phyloP scores from a whole-genome alignment of 2,888 invertebrate species.

The Torymus aiolomorphi region DNA sequence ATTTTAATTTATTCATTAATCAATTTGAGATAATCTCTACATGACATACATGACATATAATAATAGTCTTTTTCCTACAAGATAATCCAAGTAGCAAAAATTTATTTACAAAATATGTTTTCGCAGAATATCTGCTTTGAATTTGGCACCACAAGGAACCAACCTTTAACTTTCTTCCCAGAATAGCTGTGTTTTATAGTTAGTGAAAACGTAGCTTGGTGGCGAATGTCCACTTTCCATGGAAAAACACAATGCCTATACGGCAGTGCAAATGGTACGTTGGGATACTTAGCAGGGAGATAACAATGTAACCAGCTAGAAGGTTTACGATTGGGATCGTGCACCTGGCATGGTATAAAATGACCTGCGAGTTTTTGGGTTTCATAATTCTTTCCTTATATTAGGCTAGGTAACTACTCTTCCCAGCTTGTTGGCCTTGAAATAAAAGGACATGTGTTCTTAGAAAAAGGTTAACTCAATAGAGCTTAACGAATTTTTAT shows the following conservation, averaged over 20 bases:
- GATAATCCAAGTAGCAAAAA: constrained; percentile 30
- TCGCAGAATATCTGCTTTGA: constrained; percentile 49
- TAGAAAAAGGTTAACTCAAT: constrained; percentile 23
- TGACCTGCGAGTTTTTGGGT: constrained; percentile 65
- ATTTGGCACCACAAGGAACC: constrained; percentile 56
- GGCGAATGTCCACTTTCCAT: constrained; percentile 58
- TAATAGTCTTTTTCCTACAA: constrained; percentile 41
- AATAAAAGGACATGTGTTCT: constrained; percentile 38
- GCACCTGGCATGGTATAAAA: constrained; percentile 64
- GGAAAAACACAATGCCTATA: constrained; percentile 58
- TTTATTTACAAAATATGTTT: constrained; percentile 42
- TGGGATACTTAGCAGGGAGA: constrained; percentile 65
- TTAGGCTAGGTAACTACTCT: constrained; percentile 25
- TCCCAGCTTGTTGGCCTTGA: constrained; percentile 29
- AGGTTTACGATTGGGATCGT: constrained; percentile 65
- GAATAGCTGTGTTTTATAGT: constrained; percentile 51
- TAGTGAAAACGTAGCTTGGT: constrained; percentile 54
- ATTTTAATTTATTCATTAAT: too few species aligned
- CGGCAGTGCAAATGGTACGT: constrained; percentile 50
- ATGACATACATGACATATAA: constrained; percentile 49
- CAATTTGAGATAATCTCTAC: constrained; percentile 36
- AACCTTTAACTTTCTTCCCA: constrained; percentile 55
- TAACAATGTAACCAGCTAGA: constrained; percentile 71
- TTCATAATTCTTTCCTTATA: constrained; percentile 43
- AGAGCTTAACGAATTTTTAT: too few species aligned